Evolutionary conservation across 2,888 invertebrate genomes (phyloP).

Genomic region (Coenonympha glycerion): DNA sequence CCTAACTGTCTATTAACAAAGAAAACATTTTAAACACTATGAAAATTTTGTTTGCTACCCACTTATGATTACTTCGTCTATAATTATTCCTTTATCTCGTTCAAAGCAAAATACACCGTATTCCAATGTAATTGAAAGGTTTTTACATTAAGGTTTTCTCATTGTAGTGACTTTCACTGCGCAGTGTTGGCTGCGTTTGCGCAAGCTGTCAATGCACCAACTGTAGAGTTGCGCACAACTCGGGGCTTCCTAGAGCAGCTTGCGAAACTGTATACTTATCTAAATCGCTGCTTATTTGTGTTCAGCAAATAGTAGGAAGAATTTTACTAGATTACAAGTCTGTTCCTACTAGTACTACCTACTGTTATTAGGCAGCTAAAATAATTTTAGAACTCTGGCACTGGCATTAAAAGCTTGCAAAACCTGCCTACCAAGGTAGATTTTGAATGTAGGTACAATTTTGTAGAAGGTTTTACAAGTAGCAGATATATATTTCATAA

Average conservation of each 20-base stretch:
- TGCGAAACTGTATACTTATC: slow-evolving; percentile 7
- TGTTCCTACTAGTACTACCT: too few relatives aligned
- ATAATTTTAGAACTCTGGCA: too few relatives aligned
- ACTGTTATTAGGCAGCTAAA: too few relatives aligned
- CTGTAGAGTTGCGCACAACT: slow-evolving; percentile 5
- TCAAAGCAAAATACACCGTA: neutral
- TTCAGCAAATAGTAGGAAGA: neutral
- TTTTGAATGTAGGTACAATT: too few relatives aligned
- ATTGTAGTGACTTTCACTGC: slow-evolving; percentile 14
- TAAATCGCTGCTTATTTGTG: neutral
- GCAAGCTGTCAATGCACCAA: slow-evolving; percentile 13
- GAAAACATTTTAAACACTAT: too few relatives aligned
- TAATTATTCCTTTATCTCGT: neutral
- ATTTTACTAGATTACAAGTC: neutral
- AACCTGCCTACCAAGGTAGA: too few relatives aligned
- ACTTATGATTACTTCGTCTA: too few relatives aligned
- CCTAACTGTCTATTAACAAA: too few relatives aligned
- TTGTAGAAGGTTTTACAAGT: too few relatives aligned
- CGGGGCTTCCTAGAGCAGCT: slow-evolving; percentile 9
- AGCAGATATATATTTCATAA: too few relatives aligned
- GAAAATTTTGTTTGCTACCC: too few relatives aligned
- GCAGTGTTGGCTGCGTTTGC: slow-evolving; percentile 12
- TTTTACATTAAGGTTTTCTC: neutral
- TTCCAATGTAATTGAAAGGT: neutral
- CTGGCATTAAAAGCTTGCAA: too few relatives aligned